Evolutionary conservation across 2,888 invertebrate species (phyloP), one percentile per base, ranked within the genome.

Genomic region (Phlogophora meticulosa): DNA sequence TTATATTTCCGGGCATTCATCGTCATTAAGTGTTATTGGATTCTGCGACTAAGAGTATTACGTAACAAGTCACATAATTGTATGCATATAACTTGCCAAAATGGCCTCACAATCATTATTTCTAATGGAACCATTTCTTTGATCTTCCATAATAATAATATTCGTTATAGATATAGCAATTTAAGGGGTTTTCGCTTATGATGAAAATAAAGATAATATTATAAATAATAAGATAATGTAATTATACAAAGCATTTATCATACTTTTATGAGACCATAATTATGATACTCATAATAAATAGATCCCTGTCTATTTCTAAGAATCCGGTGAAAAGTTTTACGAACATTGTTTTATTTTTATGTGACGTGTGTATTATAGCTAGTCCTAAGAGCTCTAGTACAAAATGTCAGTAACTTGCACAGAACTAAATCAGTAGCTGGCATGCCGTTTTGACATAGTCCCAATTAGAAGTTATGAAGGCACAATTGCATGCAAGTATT

Each of bases 91-190:
- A 55, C 55, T 38, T 49, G 11, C 42, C 34, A 53, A 22, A 63
- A 38, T 49, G 48, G 42, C n/a, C 11, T 32, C 17, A 17, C 45
- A n/a, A 55, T 75, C 22, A 68, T 56, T 67, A 34, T 55, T 56
- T 55, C 15, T 24, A 71, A 46, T 51, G 45, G 38, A 75, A 36
- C 11, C 24, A 46, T 38, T 67, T 32, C 9, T 68, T 52, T 24
- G 55, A 79, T 59, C 24, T 75, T 49, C 62, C 48, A 51, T 62
- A 43, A 40, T 43, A 38, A 43, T 58, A 57, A 58, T 42, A 62
- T 20, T 32, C 28, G 38, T 61, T 24, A 7, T 55, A 34, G 48
- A 76, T 48, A 28, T 20, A 5, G 11, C n/a, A n/a, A n/a, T n/a
- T n/a, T 55, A 38, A 55, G 9, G 17, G 42, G 32, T 24, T 34